Conservation (phyloP, 2,797 vertebrate species). For the Miichthys miiuy region DNA sequence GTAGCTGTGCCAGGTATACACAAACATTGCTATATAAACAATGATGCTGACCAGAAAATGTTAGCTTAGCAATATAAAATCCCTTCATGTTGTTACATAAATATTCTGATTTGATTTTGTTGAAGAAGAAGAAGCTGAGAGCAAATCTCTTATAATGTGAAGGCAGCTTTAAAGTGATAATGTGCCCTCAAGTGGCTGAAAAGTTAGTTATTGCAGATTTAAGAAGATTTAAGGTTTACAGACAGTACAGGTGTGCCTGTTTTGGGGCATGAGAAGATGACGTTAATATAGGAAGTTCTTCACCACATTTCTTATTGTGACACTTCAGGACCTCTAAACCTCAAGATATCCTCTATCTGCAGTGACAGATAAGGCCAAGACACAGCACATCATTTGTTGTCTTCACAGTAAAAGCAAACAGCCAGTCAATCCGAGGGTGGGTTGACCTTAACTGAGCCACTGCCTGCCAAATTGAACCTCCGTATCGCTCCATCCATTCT, state of each 20-base stretch:
- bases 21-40: too few relatives aligned
- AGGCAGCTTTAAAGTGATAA: neutral
- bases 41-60: too few relatives aligned
- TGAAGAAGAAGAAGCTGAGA: too few relatives aligned
- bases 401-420: constrained; percentile 42
- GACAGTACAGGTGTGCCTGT: neutral
- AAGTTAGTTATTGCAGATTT: constrained; percentile 2
- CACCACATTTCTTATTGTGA: constrained; percentile 14
- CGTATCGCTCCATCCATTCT: constrained; percentile 53
- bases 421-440: constrained; percentile 45
- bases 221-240: neutral
- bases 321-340: constrained; percentile 18
- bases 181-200: neutral
- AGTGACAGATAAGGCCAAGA: constrained; percentile 46
- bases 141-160: too few relatives aligned
- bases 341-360: constrained; percentile 25
- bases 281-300: neutral
- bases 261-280: neutral
- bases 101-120: too few relatives aligned
- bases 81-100: too few relatives aligned
- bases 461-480: constrained; percentile 56
- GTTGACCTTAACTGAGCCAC: constrained; percentile 59
- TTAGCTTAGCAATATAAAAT: too few relatives aligned
- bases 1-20: too few relatives aligned
- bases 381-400: constrained; percentile 36